A percentile compares a stretch with the other conserved stretches of the same genome.
phyloP scores from a whole-genome alignment of 2,888 invertebrate genomes.

The Hetaerina titia region DNA sequence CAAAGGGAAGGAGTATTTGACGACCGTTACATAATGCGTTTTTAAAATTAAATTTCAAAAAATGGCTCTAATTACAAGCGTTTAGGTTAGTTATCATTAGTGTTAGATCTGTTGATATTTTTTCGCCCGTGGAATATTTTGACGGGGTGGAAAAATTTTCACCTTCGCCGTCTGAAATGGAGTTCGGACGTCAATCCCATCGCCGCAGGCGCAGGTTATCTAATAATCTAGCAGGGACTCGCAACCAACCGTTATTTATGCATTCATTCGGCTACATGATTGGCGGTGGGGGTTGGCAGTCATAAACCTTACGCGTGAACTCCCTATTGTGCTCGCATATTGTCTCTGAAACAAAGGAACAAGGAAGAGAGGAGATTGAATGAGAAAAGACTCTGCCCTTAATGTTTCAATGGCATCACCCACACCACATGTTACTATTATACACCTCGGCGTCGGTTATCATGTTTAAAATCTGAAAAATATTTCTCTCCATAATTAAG shows the following conservation, averaged over 20 bases:
- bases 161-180: background rate
- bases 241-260: background rate
- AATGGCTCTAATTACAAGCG: no score
- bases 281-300: background rate
- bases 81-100: no score
- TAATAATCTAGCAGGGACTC: background rate
- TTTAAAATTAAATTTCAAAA: no score
- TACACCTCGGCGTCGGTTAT: background rate
- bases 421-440: background rate
- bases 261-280: background rate
- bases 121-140: no score
- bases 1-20: no score
- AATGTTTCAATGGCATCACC: slow-evolving; percentile 3
- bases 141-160: no score
- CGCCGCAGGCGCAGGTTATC: background rate
- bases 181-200: background rate
- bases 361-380: background rate
- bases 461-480: background rate
- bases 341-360: background rate
- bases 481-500: background rate
- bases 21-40: no score
- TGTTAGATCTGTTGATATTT: no score
- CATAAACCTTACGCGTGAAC: background rate
- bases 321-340: slow-evolving; percentile 7
- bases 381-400: background rate